phyloP scores from a whole-genome alignment of 2,888 invertebrate genomes.

The Plebejus anna region DNA sequence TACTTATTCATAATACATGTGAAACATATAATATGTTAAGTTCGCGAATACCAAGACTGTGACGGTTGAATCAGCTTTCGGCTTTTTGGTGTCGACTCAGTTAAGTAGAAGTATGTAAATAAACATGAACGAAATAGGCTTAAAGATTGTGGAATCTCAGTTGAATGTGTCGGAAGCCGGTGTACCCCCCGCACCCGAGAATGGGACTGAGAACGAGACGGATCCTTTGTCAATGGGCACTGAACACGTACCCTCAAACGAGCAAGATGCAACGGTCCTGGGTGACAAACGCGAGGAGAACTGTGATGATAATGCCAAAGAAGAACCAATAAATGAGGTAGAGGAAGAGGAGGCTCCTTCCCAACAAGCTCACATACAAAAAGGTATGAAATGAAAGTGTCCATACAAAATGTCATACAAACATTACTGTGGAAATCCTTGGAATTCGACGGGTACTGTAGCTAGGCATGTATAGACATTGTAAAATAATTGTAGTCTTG shows the following conservation, averaged over 20 bases:
- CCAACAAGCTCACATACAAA: conserved; percentile 35
- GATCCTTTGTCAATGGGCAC: conserved; percentile 68
- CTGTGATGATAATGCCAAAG: conserved; percentile 78
- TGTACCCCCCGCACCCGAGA: conserved; percentile 52
- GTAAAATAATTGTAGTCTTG: neutral
- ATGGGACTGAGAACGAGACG: conserved; percentile 56
- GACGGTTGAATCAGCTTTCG: conserved; percentile 54
- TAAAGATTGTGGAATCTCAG: conserved; percentile 70
- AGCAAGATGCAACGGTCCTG: conserved; percentile 41
- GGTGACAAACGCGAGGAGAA: conserved; percentile 47
- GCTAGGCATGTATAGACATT: neutral
- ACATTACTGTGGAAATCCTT: neutral
- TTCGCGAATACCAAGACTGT: conserved; percentile 64
- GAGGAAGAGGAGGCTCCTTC: conserved; percentile 47
- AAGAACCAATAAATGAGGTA: conserved; percentile 55
- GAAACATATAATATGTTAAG: conserved; percentile 48
- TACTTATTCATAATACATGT: conserved; percentile 35
- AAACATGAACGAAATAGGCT: conserved; percentile 77
- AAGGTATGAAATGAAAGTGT: conserved; percentile 39
- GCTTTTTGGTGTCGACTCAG: conserved; percentile 67
- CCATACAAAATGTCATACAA: neutral
- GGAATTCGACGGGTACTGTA: neutral
- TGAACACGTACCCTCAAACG: conserved; percentile 45
- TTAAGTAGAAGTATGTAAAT: conserved; percentile 76
- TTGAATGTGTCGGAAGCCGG: conserved; percentile 57